Evolutionary conservation across 2,888 invertebrate genomes (phyloP).

Genomic region (Linnaemya tessellans): DNA sequence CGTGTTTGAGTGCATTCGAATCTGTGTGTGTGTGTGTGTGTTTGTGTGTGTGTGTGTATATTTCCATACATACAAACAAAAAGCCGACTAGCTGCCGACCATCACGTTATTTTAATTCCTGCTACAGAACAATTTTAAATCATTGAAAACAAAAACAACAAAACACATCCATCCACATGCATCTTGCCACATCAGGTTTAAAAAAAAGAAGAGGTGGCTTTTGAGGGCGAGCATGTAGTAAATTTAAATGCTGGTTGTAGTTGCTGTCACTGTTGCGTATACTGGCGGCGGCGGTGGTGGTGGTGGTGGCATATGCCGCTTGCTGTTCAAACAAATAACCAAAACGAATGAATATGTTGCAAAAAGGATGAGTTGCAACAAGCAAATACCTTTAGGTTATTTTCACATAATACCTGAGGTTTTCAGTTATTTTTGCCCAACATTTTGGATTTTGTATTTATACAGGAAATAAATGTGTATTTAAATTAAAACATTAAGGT

Average conservation of each 20-base stretch:
- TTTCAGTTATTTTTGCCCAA: slow-evolving; percentile 57
- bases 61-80: background rate
- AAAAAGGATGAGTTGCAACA: slow-evolving; percentile 54
- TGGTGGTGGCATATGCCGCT: slow-evolving; percentile 6
- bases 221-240: slow-evolving; percentile 53
- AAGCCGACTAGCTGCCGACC: slow-evolving; percentile 57
- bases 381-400: slow-evolving; percentile 66
- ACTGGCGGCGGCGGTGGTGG: slow-evolving; percentile 3
- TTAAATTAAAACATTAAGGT: slow-evolving; percentile 29
- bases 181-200: slow-evolving; percentile 31
- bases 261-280: background rate
- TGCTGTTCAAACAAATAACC: slow-evolving; percentile 35
- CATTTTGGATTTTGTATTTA: slow-evolving; percentile 29
- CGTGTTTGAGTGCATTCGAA: background rate
- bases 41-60: background rate
- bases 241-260: slow-evolving; percentile 61
- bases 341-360: slow-evolving; percentile 52
- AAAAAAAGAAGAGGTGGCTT: slow-evolving; percentile 44
- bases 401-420: slow-evolving; percentile 72
- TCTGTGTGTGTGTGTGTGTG: background rate
- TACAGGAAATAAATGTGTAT: background rate
- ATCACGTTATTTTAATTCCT: slow-evolving; percentile 66
- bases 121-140: slow-evolving; percentile 62
- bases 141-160: slow-evolving; percentile 65
- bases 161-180: slow-evolving; percentile 24